Percentiles rank a stretch among this genome's conserved stretches.
These are phyloP conservation scores for Drosophila quinaria DNA, from an alignment of 2,888 invertebrate genomes.

Conservation along the genomic window DNA sequence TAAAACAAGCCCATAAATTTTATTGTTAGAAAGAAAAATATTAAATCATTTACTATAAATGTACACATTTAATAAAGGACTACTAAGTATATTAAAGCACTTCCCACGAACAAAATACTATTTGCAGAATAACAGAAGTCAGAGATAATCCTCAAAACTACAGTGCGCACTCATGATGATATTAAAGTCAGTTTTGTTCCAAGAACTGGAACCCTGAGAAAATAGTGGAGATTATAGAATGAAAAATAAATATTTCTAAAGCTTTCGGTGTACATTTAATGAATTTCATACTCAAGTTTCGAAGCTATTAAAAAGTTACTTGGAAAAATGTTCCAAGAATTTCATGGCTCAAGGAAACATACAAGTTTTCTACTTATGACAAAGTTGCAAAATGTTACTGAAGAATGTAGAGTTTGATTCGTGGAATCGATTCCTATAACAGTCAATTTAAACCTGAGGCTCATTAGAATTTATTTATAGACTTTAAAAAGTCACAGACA, in stretches of 20 bases:
- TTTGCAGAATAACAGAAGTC: not conserved
- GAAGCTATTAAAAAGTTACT: conserved; percentile 6
- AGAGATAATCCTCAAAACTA: not conserved
- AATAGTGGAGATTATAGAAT: not conserved
- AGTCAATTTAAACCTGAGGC: conserved; percentile 13
- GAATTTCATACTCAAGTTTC: conserved; percentile 10
- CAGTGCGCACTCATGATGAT: not conserved
- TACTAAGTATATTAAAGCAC: not conserved
- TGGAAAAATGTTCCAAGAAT: not conserved
- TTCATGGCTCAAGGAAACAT: not conserved
- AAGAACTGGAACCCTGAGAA: not conserved
- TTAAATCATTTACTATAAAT: too few species aligned
- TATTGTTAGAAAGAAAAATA: too few species aligned
- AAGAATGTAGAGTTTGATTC: conserved; percentile 1
- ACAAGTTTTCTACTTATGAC: conserved; percentile 9
- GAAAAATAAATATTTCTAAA: not conserved
- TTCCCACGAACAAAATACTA: not conserved
- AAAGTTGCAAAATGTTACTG: conserved; percentile 8
- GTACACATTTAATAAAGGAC: not conserved
- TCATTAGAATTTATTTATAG: conserved; percentile 15
- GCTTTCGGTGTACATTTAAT: not conserved
- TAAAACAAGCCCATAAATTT: too few species aligned
- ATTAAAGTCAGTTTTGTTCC: not conserved
- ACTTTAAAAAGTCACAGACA: conserved; percentile 16
- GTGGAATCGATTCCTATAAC: conserved; percentile 11